Percentiles rank a stretch among this genome's conserved stretches.
phyloP scores from a whole-genome alignment of 2,797 vertebrate genomes.

The Falco novaeseelandiae region DNA sequence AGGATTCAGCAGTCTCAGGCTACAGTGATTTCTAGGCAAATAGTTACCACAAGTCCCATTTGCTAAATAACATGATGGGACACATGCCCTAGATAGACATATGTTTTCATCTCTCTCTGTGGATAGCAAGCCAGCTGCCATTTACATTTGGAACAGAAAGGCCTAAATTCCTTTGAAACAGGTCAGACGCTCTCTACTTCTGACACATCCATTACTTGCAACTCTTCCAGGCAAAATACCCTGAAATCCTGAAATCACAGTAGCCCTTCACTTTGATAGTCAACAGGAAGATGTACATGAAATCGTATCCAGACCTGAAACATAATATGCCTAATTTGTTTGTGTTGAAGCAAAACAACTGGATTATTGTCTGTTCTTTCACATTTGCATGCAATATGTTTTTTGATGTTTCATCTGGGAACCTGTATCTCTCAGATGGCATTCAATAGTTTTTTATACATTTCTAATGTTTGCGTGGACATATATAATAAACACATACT shows the following conservation, averaged over 20 bases:
- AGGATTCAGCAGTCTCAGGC: not conserved
- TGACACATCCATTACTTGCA: not conserved
- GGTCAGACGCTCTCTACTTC: not conserved
- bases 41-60: not conserved
- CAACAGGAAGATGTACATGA: not conserved
- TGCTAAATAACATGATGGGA: not conserved
- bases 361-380: not conserved
- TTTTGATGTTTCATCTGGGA: not conserved
- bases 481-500: not conserved
- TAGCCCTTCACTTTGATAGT: not conserved
- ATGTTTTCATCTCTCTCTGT: not conserved
- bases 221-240: not conserved
- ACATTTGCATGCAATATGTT: not conserved
- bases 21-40: not conserved
- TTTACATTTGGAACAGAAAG: not conserved
- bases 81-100: constrained; percentile 13
- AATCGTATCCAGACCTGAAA: not conserved
- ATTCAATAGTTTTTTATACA: not conserved
- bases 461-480: not conserved
- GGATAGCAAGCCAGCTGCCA: constrained; percentile 17
- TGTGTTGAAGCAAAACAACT: not conserved
- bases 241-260: not conserved
- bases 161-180: constrained; percentile 15
- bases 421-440: not conserved
- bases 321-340: not conserved